phyloP scores from a whole-genome alignment of 2,888 invertebrate genomes.

The Stenodera caucasica region DNA sequence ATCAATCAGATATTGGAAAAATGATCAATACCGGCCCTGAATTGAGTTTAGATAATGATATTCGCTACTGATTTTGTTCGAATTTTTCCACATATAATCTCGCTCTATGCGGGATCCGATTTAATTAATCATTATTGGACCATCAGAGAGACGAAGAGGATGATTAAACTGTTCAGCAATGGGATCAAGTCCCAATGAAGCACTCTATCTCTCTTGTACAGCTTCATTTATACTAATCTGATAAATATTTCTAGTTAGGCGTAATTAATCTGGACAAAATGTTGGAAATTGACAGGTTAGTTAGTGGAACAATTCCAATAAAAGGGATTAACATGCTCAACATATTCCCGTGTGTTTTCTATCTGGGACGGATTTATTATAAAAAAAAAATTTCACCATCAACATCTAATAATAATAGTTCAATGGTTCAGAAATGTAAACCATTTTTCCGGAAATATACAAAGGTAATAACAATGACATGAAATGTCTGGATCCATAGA shows the following conservation, averaged over 20 bases:
- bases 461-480: conserved; percentile 23
- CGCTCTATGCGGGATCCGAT: background rate
- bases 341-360: background rate
- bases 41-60: background rate
- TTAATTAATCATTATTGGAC: conserved; percentile 2
- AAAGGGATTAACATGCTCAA: conserved; percentile 5
- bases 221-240: conserved; percentile 23
- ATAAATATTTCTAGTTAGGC: conserved; percentile 18
- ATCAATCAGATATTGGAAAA: conserved; percentile 8
- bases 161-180: background rate
- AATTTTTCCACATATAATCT: background rate
- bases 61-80: background rate
- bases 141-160: background rate
- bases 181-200: background rate
- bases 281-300: conserved; percentile 13
- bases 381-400: background rate
- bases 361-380: background rate
- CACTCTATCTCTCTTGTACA: conserved; percentile 10
- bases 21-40: background rate
- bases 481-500: conserved; percentile 13
- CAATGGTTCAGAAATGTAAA: conserved; percentile 26
- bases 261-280: conserved; percentile 23
- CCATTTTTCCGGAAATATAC: conserved; percentile 21
- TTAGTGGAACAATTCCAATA: conserved; percentile 9
- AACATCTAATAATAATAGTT: conserved; percentile 13